Conservation (phyloP, 2,888 invertebrate species). For the Conomelus anceps region DNA sequence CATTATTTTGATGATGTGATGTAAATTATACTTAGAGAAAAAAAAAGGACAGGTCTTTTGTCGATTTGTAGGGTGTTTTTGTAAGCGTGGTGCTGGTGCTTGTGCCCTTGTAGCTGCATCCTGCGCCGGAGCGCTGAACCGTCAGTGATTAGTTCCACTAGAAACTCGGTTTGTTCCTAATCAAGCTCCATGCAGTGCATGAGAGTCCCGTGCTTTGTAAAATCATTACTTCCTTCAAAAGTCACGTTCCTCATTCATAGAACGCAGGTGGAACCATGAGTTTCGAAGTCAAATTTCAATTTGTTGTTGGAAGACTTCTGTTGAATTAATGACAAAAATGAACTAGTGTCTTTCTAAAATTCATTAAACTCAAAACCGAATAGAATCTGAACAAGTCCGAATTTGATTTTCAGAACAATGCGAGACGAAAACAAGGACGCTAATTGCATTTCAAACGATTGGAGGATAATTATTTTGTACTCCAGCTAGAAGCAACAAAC, state of each 20-base stretch:
- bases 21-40: background rate
- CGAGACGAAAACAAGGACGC: no score
- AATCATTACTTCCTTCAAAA: background rate
- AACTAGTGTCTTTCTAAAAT: no score
- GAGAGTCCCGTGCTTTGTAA: background rate
- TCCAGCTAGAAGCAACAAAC: no score
- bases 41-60: background rate
- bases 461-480: no score
- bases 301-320: no score
- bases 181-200: background rate
- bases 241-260: background rate
- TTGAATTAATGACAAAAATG: no score
- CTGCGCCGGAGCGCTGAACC: background rate
- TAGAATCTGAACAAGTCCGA: no score
- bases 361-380: no score
- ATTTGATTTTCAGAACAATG: no score
- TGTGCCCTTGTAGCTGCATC: background rate
- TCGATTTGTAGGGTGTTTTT: background rate
- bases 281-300: background rate
- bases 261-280: background rate
- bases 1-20: background rate
- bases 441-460: no score
- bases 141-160: background rate
- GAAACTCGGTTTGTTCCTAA: background rate
- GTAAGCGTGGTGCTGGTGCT: background rate